phyloP scores from a whole-genome alignment of 2,888 invertebrate species.

The Tuberolachnus salignus region DNA sequence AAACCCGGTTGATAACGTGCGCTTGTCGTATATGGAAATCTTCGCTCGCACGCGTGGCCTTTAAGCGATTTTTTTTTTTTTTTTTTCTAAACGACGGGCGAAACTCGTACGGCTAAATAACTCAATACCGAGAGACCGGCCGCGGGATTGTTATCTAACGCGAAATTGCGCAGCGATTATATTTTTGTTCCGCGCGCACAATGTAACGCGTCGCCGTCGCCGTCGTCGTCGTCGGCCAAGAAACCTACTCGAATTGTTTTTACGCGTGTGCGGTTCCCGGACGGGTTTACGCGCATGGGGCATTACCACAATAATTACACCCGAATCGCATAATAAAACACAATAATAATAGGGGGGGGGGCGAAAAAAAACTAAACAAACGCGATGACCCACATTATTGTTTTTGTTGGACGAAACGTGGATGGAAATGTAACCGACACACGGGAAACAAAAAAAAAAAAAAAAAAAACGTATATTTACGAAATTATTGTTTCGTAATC shows the following conservation, averaged over 20 bases:
- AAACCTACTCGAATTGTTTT: neutral
- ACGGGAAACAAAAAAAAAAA: neutral
- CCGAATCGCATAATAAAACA: neutral
- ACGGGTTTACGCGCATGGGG: neutral
- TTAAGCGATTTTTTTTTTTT: constrained; percentile 4
- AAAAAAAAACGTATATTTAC: neutral
- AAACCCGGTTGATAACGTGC: too few species aligned
- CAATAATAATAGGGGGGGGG: too few species aligned
- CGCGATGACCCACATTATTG: neutral
- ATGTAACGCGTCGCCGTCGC: too few species aligned
- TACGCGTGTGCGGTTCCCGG: too few species aligned
- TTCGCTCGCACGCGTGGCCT: neutral
- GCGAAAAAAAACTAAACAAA: too few species aligned
- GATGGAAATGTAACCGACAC: too few species aligned
- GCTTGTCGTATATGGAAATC: constrained; percentile 5
- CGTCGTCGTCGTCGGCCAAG: neutral
- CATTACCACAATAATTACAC: too few species aligned
- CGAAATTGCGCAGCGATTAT: neutral
- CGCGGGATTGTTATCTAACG: neutral
- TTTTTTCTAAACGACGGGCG: neutral
- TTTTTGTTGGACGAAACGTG: neutral
- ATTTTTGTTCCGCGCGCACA: neutral
- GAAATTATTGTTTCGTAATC: neutral
- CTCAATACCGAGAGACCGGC: too few species aligned
- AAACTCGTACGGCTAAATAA: neutral